Conservation (phyloP, 1,140 invertebrate genomes). For the Procambarus clarkii region DNA sequence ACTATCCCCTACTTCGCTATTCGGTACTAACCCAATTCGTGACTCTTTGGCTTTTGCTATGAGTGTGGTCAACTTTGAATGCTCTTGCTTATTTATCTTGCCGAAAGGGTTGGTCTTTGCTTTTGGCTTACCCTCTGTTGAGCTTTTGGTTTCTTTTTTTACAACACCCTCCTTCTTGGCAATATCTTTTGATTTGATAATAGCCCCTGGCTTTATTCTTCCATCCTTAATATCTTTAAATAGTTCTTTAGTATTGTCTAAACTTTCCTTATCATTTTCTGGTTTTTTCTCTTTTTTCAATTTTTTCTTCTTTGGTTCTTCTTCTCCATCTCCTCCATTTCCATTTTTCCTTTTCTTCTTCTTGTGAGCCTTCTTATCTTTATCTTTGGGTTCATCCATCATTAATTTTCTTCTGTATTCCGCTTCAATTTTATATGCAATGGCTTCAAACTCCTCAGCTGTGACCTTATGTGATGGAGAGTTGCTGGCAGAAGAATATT, state of each 20-base stretch:
- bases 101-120: slow-evolving; percentile 70
- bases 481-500: slow-evolving; percentile 81
- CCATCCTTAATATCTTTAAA: slow-evolving; percentile 72
- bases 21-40: slow-evolving; percentile 66
- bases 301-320: slow-evolving; percentile 66
- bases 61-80: slow-evolving; percentile 69
- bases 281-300: slow-evolving; percentile 63
- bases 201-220: slow-evolving; percentile 71
- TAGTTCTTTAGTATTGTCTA: slow-evolving; percentile 69
- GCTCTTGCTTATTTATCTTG: slow-evolving; percentile 71
- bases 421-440: slow-evolving; percentile 75
- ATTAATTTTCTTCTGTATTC: slow-evolving; percentile 75
- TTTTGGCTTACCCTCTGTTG: slow-evolving; percentile 69
- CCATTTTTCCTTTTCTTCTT: slow-evolving; percentile 67
- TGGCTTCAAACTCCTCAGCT: slow-evolving; percentile 78
- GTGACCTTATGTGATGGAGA: slow-evolving; percentile 77
- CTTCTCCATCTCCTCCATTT: slow-evolving; percentile 62
- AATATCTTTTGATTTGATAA: slow-evolving; percentile 72
- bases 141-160: slow-evolving; percentile 70
- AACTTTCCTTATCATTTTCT: slow-evolving; percentile 56
- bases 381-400: slow-evolving; percentile 74
- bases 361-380: slow-evolving; percentile 52
- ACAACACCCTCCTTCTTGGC: slow-evolving; percentile 71
- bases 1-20: slow-evolving; percentile 71
- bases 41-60: slow-evolving; percentile 72